Evolutionary conservation across 2,888 invertebrate species (phyloP).

Genomic region (Sipha maydis): DNA sequence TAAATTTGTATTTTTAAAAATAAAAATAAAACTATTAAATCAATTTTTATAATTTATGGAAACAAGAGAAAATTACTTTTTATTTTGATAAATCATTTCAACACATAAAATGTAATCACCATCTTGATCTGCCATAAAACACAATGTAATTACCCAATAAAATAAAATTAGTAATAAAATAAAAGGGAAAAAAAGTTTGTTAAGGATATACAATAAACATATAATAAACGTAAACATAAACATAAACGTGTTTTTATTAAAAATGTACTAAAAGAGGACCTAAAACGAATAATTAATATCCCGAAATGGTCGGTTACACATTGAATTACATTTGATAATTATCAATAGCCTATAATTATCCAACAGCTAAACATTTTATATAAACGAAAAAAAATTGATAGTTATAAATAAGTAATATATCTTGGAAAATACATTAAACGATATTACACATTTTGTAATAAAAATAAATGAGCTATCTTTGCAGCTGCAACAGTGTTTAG

Average conservation of each 20-base stretch:
- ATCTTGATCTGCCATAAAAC: not conserved
- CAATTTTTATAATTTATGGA: not conserved
- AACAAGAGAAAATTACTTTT: not conserved
- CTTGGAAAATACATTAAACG: not conserved
- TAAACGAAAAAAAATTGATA: not conserved
- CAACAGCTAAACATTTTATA: not conserved
- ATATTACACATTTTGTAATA: too few species aligned
- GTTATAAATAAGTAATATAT: not conserved
- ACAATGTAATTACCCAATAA: slow-evolving; percentile 2
- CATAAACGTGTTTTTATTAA: not conserved
- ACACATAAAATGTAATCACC: slow-evolving; percentile 18
- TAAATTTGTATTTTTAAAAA: slow-evolving; percentile 9
- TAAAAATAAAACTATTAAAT: slow-evolving; percentile 28
- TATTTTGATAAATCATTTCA: slow-evolving; percentile 23
- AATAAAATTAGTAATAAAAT: slow-evolving; percentile 31
- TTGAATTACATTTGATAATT: not conserved
- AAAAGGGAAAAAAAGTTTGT: not conserved
- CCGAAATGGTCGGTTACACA: not conserved
- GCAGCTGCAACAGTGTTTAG: not conserved
- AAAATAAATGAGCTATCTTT: not conserved
- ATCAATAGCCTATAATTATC: not conserved
- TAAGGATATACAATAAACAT: not conserved
- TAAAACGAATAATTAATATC: not conserved
- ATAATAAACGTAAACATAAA: too few species aligned
- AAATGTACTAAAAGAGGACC: not conserved